A percentile compares a stretch with the other conserved stretches of the same genome.
These are phyloP conservation scores for Chiroxiphia lanceolata DNA, from an alignment of 2,797 vertebrate genomes.

Conservation along the genomic window DNA sequence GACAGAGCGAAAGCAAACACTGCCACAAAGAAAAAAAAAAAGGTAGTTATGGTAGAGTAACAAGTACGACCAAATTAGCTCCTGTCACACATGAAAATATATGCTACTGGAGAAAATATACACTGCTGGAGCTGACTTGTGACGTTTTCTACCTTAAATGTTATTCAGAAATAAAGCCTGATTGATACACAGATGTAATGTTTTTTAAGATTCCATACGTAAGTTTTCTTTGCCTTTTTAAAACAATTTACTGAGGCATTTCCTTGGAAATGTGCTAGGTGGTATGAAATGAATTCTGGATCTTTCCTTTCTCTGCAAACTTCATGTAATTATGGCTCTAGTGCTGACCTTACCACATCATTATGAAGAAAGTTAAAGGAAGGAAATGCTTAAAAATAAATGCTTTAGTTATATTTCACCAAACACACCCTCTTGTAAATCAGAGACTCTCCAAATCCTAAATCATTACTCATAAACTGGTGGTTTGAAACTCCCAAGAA, in stretches of 20 bases:
- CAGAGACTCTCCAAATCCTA: background rate
- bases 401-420: background rate
- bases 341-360: background rate
- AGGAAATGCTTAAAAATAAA: background rate
- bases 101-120: background rate
- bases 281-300: background rate
- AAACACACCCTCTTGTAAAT: background rate
- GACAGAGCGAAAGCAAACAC: conserved; percentile 59
- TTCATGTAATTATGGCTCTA: background rate
- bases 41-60: conserved; percentile 44
- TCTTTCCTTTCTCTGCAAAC: background rate
- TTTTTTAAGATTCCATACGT: background rate
- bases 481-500: too few relatives aligned
- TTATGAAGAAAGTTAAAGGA: background rate
- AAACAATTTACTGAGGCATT: background rate
- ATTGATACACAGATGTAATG: background rate
- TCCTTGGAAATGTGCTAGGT: background rate
- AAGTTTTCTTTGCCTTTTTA: background rate
- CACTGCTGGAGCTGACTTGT: background rate
- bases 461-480: background rate
- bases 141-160: background rate
- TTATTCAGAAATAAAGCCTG: background rate
- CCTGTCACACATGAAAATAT: conserved; percentile 48
- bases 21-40: background rate
- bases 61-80: conserved; percentile 46